phyloP scores from a whole-genome alignment of 1,140 invertebrate species.

The Saccostrea cuccullata region DNA sequence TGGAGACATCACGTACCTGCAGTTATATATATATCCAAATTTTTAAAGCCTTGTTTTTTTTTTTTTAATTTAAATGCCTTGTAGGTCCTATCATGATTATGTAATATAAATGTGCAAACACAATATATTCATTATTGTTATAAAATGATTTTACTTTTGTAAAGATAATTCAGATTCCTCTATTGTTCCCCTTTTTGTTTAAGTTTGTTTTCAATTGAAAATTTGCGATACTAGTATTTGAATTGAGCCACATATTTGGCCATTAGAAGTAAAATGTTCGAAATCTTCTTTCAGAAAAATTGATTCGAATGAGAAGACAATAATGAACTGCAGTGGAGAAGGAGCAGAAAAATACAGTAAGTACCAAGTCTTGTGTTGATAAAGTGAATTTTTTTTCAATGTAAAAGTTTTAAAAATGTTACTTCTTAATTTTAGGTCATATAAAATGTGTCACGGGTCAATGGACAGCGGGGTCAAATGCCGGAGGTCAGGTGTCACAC shows the following conservation, averaged over 20 bases:
- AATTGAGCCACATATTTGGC: background rate
- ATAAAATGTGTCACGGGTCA: constrained; percentile 34
- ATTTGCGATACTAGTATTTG: background rate
- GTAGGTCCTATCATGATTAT: no score
- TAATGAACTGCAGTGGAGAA: background rate
- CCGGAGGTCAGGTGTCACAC: constrained; percentile 46
- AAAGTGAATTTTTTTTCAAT: background rate
- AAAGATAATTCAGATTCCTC: no score
- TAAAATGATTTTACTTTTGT: no score
- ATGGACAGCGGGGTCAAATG: constrained; percentile 35
- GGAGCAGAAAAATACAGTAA: background rate
- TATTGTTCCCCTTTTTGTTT: background rate
- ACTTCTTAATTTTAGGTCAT: background rate
- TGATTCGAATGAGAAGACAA: background rate
- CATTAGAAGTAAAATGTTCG: background rate
- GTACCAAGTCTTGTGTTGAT: background rate
- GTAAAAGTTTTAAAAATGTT: background rate
- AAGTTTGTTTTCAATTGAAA: background rate
- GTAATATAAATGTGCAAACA: no score
- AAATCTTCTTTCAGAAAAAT: background rate
- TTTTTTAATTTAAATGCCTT: no score
- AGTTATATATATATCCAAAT: background rate
- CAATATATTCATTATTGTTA: no score
- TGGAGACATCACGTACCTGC: background rate
- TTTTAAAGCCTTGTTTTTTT: no score